A percentile compares a stretch with the other conserved stretches of the same genome.
Conservation (phyloP, 2,797 vertebrate species). For the Calcarius lapponicus region DNA sequence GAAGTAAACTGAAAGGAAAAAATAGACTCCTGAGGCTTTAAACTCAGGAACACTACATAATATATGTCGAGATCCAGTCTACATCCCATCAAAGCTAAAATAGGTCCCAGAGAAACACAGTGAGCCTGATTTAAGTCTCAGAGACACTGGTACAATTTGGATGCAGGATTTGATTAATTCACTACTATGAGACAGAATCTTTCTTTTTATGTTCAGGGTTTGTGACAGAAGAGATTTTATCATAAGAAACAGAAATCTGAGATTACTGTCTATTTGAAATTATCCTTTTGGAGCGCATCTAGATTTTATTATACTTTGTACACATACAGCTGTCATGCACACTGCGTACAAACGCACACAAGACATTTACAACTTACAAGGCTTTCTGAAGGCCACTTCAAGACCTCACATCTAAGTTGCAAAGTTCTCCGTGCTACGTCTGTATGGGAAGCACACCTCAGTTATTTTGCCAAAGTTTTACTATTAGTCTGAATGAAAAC, state of each 20-base stretch:
- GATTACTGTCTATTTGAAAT: background rate
- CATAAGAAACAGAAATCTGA: background rate
- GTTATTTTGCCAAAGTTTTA: conserved; percentile 5
- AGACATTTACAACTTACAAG: background rate
- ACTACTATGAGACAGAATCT: background rate
- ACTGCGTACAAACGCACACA: background rate
- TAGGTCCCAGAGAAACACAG: background rate
- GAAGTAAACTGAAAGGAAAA: conserved; percentile 30
- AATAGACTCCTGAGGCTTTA: background rate
- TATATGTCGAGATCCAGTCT: conserved; percentile 5
- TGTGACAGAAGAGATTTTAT: background rate
- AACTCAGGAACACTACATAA: background rate
- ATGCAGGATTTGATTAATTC: background rate
- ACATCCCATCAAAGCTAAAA: background rate
- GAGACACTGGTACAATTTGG: background rate
- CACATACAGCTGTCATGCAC: background rate
- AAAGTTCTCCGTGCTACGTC: background rate
- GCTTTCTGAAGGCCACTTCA: background rate
- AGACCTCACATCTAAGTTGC: background rate
- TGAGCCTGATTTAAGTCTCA: background rate
- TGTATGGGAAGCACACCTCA: background rate
- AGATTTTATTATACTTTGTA: background rate
- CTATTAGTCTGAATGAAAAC: background rate
- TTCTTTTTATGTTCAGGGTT: background rate
- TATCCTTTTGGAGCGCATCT: background rate